Evolutionary conservation across 1,140 invertebrate genomes (phyloP), one percentile per base, ranked within the genome.

Genomic region (Delia radicum): DNA sequence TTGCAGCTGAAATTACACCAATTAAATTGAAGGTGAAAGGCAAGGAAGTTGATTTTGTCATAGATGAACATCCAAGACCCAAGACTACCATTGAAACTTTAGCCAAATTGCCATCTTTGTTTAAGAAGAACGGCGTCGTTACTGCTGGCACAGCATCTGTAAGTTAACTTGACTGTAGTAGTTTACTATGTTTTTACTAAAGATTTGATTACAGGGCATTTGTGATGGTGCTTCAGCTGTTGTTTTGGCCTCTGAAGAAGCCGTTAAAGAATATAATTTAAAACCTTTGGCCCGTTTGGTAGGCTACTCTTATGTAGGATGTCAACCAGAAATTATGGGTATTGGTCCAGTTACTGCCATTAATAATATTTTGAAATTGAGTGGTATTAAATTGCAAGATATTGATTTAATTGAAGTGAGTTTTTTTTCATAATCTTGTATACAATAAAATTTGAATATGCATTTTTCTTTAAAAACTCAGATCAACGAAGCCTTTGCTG

Each of bases 401-500:
- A 93, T 99, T 78, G 97, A 98, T 86, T 87, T 99, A 27, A 87
- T 99, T 81, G 98, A 99, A 89, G n/a, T n/a, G n/a, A n/a, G n/a
- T n/a, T n/a, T n/a, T n/a, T n/a, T n/a, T n/a, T n/a, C n/a, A n/a
- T n/a, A n/a, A n/a, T n/a, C n/a, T n/a, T n/a, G n/a, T n/a, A n/a
- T n/a, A n/a, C n/a, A n/a, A n/a, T n/a, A n/a, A n/a, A n/a, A n/a
- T n/a, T n/a, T n/a, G n/a, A n/a, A n/a, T n/a, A n/a, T n/a, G n/a
- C n/a, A n/a, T n/a, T n/a, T n/a, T n/a, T n/a, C n/a, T n/a, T n/a
- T n/a, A n/a, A n/a, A n/a, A n/a, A n/a, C n/a, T n/a, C n/a, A n/a
- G n/a, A 96, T 98, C 75, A 99, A 99, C 87, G 97, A 99, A 88
- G 97, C 97, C 3, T 99, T 99, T 89, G 95, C 92, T 46, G 93